Evolutionary conservation across 2,888 invertebrate species (phyloP).

Genomic region (Lasioglossum figueresi): DNA sequence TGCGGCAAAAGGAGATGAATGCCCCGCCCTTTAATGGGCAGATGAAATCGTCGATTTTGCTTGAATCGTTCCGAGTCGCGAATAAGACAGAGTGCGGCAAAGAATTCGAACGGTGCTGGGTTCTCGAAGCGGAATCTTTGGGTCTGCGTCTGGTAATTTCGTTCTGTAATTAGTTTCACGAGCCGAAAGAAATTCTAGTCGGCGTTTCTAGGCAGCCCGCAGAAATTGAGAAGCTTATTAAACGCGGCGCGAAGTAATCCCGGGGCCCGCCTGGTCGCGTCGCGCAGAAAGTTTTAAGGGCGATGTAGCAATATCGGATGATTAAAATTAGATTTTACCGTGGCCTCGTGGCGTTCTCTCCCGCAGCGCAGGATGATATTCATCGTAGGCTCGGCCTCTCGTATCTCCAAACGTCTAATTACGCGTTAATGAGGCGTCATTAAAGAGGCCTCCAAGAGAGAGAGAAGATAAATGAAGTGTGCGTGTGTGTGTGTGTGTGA

Average conservation of each 20-base stretch:
- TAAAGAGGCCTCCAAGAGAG: constrained; percentile 42
- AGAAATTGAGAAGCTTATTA: constrained; percentile 64
- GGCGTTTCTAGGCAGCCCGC: constrained; percentile 11
- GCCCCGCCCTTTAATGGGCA: not conserved
- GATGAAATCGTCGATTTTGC: not conserved
- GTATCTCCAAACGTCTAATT: constrained; percentile 44
- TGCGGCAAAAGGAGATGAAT: not conserved
- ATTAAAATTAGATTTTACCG: constrained; percentile 56
- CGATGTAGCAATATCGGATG: constrained; percentile 55
- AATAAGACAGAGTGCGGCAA: not conserved
- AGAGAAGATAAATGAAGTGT: not conserved
- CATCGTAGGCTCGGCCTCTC: not conserved
- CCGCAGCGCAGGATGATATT: constrained; percentile 25
- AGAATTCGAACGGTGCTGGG: not conserved
- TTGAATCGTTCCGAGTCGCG: not conserved
- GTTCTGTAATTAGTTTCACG: constrained; percentile 41
- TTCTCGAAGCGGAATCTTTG: constrained; percentile 9
- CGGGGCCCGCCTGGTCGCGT: constrained; percentile 11
- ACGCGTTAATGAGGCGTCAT: constrained; percentile 62
- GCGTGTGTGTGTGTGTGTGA: too few species aligned
- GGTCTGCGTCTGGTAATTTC: constrained; percentile 20
- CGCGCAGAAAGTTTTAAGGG: constrained; percentile 50
- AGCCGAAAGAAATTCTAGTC: constrained; percentile 37
- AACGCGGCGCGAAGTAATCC: constrained; percentile 56
- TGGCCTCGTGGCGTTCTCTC: not conserved